Percentiles rank a stretch among this genome's conserved stretches.
These are phyloP conservation scores for Agelaius phoeniceus DNA, from an alignment of 2,113 vertebrate genomes.

Conservation along the genomic window DNA sequence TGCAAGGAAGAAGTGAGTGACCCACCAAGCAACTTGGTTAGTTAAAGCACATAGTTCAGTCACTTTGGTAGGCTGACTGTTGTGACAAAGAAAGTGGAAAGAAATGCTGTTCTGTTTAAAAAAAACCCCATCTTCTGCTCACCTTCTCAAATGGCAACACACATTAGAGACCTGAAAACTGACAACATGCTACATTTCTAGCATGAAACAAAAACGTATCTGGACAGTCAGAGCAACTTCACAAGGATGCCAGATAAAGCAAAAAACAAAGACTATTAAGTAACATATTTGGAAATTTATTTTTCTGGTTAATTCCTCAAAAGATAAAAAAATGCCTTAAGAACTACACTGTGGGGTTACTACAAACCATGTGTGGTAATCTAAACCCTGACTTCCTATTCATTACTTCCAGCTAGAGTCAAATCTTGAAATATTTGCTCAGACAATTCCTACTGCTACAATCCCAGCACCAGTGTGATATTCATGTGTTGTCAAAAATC, in stretches of 20 bases:
- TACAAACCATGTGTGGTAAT: not conserved
- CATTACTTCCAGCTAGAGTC: not conserved
- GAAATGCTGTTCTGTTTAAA: not conserved
- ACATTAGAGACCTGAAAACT: not conserved
- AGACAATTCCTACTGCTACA: not conserved
- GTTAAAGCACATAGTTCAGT: not conserved
- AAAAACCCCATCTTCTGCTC: not conserved
- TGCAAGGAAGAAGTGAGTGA: conserved; percentile 40
- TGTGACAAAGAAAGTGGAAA: not conserved
- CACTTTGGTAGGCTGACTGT: not conserved
- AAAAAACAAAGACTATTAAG: not conserved
- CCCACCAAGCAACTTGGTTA: conserved; percentile 39
- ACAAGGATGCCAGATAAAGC: not conserved
- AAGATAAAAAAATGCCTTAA: not conserved
- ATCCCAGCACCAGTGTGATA: not conserved
- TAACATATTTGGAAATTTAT: not conserved
- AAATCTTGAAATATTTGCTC: not conserved
- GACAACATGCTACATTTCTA: not conserved
- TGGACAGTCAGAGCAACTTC: not conserved
- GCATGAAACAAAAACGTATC: not conserved
- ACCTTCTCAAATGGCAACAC: not conserved
- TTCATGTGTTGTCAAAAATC: not conserved
- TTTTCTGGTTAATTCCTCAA: not conserved
- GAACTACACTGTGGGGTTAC: not conserved
- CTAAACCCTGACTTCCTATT: not conserved